Evolutionary conservation across 2,797 vertebrate genomes (phyloP).

Genomic region (Coregonus sp.): DNA sequence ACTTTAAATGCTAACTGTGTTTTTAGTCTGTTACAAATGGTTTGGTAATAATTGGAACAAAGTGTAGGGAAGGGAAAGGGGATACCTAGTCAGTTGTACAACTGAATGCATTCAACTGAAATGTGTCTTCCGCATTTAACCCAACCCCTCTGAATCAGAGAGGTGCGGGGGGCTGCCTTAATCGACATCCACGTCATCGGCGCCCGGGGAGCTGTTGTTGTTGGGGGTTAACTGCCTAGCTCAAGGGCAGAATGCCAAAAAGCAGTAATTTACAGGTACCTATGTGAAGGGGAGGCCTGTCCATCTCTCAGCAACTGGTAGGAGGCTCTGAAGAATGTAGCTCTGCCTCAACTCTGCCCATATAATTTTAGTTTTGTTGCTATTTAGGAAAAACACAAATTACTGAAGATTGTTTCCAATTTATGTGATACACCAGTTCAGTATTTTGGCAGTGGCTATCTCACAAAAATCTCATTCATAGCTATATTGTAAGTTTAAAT

Average conservation of each 20-base stretch:
- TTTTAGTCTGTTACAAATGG: conserved; percentile 18
- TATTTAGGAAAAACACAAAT: neutral
- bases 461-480: neutral
- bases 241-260: neutral
- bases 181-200: too few species aligned
- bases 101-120: neutral
- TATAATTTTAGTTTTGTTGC: neutral
- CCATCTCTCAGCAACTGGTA: conserved; percentile 42
- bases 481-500: neutral
- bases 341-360: conserved; percentile 14
- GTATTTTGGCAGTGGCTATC: neutral
- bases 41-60: neutral
- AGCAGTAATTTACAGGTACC: conserved; percentile 48
- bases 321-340: conserved; percentile 43
- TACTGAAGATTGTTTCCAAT: neutral
- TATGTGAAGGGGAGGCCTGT: conserved; percentile 16
- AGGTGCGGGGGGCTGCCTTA: too few species aligned
- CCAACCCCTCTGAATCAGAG: too few species aligned
- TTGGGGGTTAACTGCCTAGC: too few species aligned
- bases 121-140: neutral
- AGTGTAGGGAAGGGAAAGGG: neutral
- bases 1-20: conserved; percentile 20
- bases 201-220: too few species aligned
- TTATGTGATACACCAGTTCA: too few species aligned
- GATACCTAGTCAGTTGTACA: too few species aligned